Evolutionary conservation across 2,888 invertebrate genomes (phyloP).

Genomic region (Agonopterix subpropinquella): DNA sequence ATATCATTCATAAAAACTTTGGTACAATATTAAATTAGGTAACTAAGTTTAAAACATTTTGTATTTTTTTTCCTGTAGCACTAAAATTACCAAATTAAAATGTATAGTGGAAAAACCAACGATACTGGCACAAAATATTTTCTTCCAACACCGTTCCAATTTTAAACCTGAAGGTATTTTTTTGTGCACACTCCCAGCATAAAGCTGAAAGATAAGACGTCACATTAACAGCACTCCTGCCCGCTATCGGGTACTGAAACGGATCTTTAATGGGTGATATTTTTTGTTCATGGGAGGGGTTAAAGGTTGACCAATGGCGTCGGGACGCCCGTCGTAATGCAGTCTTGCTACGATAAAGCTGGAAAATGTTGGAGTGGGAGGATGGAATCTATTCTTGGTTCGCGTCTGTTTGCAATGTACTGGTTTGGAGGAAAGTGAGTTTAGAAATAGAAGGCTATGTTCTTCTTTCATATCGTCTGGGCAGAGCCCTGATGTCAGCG

Average conservation of each 20-base stretch:
- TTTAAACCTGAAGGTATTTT: conserved; percentile 19
- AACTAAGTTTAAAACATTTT: no score
- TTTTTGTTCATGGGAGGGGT: conserved; percentile 71
- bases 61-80: no score
- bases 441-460: not conserved
- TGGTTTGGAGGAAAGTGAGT: conserved; percentile 18
- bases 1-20: no score
- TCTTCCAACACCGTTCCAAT: not conserved
- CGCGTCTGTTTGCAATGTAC: conserved; percentile 38
- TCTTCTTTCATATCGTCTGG: no score
- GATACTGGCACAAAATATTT: no score
- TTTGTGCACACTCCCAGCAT: conserved; percentile 15
- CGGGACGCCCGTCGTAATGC: conserved; percentile 28
- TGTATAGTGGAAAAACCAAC: no score
- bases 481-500: no score
- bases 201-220: conserved; percentile 46
- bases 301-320: conserved; percentile 66
- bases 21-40: no score
- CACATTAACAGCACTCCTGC: conserved; percentile 43
- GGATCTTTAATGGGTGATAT: conserved; percentile 67
- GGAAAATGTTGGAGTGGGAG: conserved; percentile 44
- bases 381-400: conserved; percentile 56
- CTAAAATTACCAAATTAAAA: no score
- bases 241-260: conserved; percentile 55
- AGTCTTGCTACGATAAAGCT: conserved; percentile 39